Evolutionary conservation across 1,140 invertebrate genomes (phyloP).

Genomic region (Drosophila gunungcola): DNA sequence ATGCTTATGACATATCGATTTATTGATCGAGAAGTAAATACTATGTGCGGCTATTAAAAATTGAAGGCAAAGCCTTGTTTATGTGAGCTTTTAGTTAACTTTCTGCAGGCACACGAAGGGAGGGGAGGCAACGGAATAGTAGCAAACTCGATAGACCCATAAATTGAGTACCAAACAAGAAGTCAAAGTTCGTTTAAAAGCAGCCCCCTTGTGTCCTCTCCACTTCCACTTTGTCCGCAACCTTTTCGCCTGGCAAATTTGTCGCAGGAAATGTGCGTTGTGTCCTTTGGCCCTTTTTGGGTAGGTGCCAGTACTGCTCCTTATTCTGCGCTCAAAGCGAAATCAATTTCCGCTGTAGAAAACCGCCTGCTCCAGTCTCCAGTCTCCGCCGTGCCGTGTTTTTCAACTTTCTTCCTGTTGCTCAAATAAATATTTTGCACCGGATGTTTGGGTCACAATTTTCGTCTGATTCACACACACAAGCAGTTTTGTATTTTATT

Average conservation of each 20-base stretch:
- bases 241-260: slow-evolving; percentile 70
- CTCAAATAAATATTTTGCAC: slow-evolving; percentile 80
- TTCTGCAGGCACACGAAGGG: slow-evolving; percentile 4
- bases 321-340: slow-evolving; percentile 67
- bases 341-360: slow-evolving; percentile 74
- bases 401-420: slow-evolving; percentile 75
- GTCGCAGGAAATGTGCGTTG: slow-evolving; percentile 79
- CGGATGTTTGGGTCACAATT: slow-evolving; percentile 79
- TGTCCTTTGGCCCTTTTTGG: slow-evolving; percentile 52
- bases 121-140: slow-evolving; percentile 2
- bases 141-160: slow-evolving; percentile 78
- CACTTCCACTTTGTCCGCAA: slow-evolving; percentile 29
- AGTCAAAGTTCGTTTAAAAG: slow-evolving; percentile 78
- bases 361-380: slow-evolving; percentile 44
- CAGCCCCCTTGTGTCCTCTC: slow-evolving; percentile 25
- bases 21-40: slow-evolving; percentile 53
- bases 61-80: slow-evolving; percentile 71
- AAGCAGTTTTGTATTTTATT: slow-evolving; percentile 8
- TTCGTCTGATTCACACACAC: slow-evolving; percentile 17
- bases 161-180: slow-evolving; percentile 74
- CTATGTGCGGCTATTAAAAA: slow-evolving; percentile 73
- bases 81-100: slow-evolving; percentile 78
- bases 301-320: slow-evolving; percentile 53
- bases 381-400: slow-evolving; percentile 3
- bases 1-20: slow-evolving; percentile 36